Percentiles rank a stretch among this genome's conserved stretches.
These are phyloP conservation scores for Poecilobothrus nobilitatus DNA, from an alignment of 2,888 invertebrate species.

Conservation along the genomic window DNA sequence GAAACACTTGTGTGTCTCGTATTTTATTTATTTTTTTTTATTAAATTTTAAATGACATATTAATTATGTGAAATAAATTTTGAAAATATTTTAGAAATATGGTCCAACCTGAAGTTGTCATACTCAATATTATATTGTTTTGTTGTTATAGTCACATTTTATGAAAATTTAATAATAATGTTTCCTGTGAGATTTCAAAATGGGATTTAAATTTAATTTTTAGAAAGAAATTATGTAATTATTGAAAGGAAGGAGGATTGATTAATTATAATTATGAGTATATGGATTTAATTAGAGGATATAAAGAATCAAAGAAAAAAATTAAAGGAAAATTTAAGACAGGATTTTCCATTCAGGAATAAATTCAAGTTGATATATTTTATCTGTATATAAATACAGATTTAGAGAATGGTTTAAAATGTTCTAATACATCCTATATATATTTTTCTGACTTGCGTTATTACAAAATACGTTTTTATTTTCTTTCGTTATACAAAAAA, in stretches of 20 bases:
- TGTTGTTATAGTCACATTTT: not conserved
- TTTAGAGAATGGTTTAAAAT: too few species aligned
- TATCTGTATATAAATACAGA: too few species aligned
- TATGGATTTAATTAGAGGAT: not conserved
- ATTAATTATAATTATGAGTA: not conserved
- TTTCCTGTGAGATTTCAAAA: not conserved
- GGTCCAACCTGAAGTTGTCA: too few species aligned
- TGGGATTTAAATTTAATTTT: not conserved
- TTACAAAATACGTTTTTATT: too few species aligned
- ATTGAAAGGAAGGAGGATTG: not conserved
- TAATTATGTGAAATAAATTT: not conserved
- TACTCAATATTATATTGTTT: too few species aligned
- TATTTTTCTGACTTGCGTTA: too few species aligned
- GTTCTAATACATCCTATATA: too few species aligned
- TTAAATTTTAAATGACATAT: slow-evolving; percentile 2
- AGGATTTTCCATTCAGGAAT: too few species aligned
- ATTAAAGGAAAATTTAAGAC: not conserved
- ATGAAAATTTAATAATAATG: not conserved
- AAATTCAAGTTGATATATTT: too few species aligned
- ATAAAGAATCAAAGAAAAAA: not conserved
- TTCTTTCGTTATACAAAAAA: too few species aligned
- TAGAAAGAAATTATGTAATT: not conserved
- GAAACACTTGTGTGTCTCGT: not conserved
- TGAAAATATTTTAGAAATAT: not conserved
- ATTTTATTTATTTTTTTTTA: too few species aligned